Evolutionary conservation across 1,140 invertebrate genomes (phyloP).

Genomic region (Cephus cinctus): DNA sequence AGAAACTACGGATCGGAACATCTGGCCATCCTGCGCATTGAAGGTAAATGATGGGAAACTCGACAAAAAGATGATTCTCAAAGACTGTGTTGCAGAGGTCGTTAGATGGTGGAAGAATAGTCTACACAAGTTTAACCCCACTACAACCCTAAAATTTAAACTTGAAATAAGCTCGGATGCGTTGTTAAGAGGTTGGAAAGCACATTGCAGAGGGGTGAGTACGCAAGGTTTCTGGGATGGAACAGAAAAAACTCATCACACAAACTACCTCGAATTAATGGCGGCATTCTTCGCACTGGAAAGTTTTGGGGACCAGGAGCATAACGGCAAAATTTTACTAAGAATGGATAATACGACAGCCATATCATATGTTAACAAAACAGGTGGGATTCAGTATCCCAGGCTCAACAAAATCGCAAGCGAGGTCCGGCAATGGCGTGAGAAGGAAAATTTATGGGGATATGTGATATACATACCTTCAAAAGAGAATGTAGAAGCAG

Average conservation of each 20-base stretch:
- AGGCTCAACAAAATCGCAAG: background rate
- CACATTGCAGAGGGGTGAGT: background rate
- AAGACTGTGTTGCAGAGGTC: background rate
- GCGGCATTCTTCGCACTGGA: background rate
- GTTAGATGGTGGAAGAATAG: background rate
- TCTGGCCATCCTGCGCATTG: background rate
- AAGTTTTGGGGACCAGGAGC: background rate
- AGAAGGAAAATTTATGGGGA: background rate
- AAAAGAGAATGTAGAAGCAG: background rate
- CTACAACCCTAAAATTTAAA: background rate
- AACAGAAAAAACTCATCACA: background rate
- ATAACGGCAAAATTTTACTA: background rate
- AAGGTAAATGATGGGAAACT: background rate
- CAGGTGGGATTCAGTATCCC: background rate
- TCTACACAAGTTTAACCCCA: background rate
- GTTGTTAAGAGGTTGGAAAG: background rate
- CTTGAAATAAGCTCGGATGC: background rate
- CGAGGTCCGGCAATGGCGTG: background rate
- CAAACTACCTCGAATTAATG: background rate
- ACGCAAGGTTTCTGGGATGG: background rate
- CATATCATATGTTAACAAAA: background rate
- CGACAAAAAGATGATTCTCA: background rate
- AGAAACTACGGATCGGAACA: no score
- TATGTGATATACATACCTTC: background rate
- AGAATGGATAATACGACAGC: conserved; percentile 1